Evolutionary conservation across 1,140 invertebrate genomes (phyloP).

Genomic region (Araneus ventricosus): DNA sequence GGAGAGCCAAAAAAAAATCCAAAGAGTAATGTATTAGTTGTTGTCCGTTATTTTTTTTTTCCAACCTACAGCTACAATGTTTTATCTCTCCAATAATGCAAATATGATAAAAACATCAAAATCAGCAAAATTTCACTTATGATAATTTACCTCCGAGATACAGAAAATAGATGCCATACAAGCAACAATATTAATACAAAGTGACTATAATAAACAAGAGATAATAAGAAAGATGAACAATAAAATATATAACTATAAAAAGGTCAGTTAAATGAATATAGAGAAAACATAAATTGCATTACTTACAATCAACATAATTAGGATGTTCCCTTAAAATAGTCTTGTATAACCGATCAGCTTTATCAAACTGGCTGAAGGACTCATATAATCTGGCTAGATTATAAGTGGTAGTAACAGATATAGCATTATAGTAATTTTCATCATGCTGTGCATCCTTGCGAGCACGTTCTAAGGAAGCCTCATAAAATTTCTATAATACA

Average conservation of each 20-base stretch:
- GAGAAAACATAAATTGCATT: constrained; percentile 76
- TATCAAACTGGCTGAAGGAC: constrained; percentile 94
- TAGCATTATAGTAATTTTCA: constrained; percentile 96
- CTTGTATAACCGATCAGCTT: constrained; percentile 98
- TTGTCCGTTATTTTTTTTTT: too few relatives aligned
- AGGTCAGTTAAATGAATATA: neutral
- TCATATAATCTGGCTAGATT: constrained; percentile 97
- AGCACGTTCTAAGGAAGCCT: constrained; percentile 90
- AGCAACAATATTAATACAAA: too few relatives aligned
- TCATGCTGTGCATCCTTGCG: constrained; percentile 89
- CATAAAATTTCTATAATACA: constrained; percentile 85
- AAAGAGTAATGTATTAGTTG: too few relatives aligned
- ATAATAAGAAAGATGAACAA: neutral
- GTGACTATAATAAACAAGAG: neutral
- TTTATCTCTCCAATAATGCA: too few relatives aligned
- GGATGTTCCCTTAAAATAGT: constrained; percentile 97
- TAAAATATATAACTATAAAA: neutral
- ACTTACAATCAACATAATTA: constrained; percentile 98
- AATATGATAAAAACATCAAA: too few relatives aligned
- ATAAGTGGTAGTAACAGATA: constrained; percentile 97
- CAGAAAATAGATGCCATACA: too few relatives aligned
- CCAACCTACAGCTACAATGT: too few relatives aligned
- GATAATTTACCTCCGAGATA: too few relatives aligned
- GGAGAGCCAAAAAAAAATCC: too few relatives aligned
- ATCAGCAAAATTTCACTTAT: too few relatives aligned